Conservation (phyloP, 2,113 vertebrate species). For the Brachyistius frenatus region DNA sequence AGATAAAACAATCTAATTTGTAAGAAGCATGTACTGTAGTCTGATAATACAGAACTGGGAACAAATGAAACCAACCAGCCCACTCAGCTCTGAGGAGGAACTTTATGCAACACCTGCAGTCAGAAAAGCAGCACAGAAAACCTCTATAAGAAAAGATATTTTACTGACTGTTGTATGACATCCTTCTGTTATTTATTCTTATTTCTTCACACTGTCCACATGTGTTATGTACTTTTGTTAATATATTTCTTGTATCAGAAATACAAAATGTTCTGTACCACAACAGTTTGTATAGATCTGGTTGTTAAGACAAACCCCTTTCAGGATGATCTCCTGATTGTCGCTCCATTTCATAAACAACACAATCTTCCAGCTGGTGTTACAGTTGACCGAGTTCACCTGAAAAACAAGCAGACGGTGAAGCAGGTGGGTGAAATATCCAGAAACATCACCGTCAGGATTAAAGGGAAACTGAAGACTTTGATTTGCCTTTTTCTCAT, state of each 20-base stretch:
- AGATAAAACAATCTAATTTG: slow-evolving; percentile 16
- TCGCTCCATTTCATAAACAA: slow-evolving; percentile 99
- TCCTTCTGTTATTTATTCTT: background rate
- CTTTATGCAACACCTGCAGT: slow-evolving; percentile 28
- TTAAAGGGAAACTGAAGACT: background rate
- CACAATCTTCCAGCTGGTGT: slow-evolving; percentile 99
- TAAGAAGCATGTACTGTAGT: background rate
- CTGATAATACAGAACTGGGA: slow-evolving; percentile 25
- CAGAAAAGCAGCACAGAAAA: background rate
- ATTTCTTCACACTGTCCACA: background rate
- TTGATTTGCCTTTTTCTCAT: background rate
- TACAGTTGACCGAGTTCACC: slow-evolving; percentile 99
- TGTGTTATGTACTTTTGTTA: background rate
- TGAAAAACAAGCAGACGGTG: slow-evolving; percentile 71
- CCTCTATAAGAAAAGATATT: background rate
- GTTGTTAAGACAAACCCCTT: slow-evolving; percentile 87
- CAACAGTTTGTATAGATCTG: background rate
- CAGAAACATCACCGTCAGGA: background rate
- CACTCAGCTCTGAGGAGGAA: slow-evolving; percentile 29
- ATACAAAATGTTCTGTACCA: no score
- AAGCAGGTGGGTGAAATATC: background rate
- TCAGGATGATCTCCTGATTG: slow-evolving; percentile 96
- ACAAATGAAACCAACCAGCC: slow-evolving; percentile 37
- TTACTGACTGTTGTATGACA: background rate
- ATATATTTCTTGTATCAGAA: background rate